Base-by-base conservation (phyloP, 1,140 invertebrate genomes). In the Drosophila ohnishii region DNA sequence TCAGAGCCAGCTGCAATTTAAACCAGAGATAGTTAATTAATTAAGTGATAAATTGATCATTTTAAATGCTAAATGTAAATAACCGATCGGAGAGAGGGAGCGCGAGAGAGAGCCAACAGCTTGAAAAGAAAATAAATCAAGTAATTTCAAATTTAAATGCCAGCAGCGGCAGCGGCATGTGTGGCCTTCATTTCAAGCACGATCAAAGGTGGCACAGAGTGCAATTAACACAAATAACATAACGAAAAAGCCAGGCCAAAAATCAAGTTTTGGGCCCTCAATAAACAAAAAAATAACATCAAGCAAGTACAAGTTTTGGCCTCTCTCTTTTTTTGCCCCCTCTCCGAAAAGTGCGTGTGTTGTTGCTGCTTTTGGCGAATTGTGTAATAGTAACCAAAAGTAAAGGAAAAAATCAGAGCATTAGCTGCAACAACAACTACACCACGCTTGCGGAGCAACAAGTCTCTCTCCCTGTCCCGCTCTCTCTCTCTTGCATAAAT, bases 1-100 rank as follows among this genome's bases (percentile, higher is more conserved):
- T 95, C 25, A 96, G 91, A 19, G 95, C 96, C 76, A 96, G 92
- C 95, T 96, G 92, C 81, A 95, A 95, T 60, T 55, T 37, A 37
- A 37, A 55, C 19, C 37, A 58, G 16, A 60, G 10, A 35, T 57
- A 59, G 34, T 75, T 66, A 45, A 48, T 71, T 42, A 60, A 44
- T 63, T 59, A 30, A 51, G 19, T 58, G 55, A 25, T 55, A 37
- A 55, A 55, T 37, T 37, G 19, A 1, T 7, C 35, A 44, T 64
- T 63, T 57, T 62, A 58, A 75, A 80, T 79, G 59, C 16, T 48
- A 80, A 56, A 70, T 80, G 78, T 44, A 80, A 80, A 75, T 63
- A 64, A 60, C 63, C 32, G 45, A 76, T 30, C 16, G 19, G 8
- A 16, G 22, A 28, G 19, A 45, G 40, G 13, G 28, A n/a, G 25